Conservation (phyloP, 2,113 vertebrate species). For the Antechinus flavipes region DNA sequence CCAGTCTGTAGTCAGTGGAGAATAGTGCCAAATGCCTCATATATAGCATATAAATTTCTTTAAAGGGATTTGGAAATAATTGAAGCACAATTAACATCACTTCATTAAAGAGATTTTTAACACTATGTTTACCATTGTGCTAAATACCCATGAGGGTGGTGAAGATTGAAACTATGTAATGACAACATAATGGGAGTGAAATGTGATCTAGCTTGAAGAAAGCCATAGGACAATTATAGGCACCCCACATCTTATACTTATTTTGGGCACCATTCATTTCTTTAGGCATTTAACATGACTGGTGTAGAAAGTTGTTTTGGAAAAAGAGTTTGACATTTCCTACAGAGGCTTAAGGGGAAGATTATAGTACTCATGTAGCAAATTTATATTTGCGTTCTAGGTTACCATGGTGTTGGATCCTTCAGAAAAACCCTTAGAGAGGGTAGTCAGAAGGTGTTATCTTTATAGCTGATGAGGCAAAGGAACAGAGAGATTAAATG, state of each 20-base stretch:
- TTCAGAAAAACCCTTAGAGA: constrained; percentile 4
- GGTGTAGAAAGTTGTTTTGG: constrained; percentile 14
- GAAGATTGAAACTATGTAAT: not conserved
- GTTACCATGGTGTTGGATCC: constrained; percentile 20
- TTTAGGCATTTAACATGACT: constrained; percentile 23
- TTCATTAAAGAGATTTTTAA: constrained; percentile 42
- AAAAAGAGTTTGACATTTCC: constrained; percentile 41
- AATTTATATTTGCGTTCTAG: constrained; percentile 14
- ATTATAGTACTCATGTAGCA: constrained; percentile 17
- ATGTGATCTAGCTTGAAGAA: constrained; percentile 18
- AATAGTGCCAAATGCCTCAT: not conserved
- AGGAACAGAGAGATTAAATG: constrained; percentile 17
- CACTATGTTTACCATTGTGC: constrained; percentile 7
- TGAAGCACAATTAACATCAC: constrained; percentile 21
- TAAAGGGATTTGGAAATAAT: constrained; percentile 12
- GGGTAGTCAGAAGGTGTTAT: constrained; percentile 15
- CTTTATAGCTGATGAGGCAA: not conserved
- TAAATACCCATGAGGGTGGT: not conserved
- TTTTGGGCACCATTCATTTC: constrained; percentile 16
- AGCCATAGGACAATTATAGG: not conserved
- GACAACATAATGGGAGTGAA: not conserved
- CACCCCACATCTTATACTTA: not conserved
- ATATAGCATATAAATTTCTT: not conserved
- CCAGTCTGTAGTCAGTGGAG: not conserved
- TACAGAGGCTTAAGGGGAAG: constrained; percentile 8